Evolutionary conservation across 2,888 invertebrate genomes (phyloP).

Genomic region (Stomorhina lunata): DNA sequence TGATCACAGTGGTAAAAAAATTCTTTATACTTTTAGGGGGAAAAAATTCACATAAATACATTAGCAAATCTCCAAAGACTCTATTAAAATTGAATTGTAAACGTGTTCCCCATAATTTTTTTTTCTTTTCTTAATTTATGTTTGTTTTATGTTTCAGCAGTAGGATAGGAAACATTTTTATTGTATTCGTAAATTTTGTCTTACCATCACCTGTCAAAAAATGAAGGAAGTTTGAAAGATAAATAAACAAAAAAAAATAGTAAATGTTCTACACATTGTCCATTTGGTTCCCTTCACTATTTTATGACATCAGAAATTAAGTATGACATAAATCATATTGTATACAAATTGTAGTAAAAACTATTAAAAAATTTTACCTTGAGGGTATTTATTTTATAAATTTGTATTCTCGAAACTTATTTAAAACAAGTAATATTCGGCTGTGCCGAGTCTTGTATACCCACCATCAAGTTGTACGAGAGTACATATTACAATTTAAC

Average conservation of each 20-base stretch:
- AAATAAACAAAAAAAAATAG: neutral
- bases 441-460: no score
- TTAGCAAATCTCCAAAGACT: constrained; percentile 53
- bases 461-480: no score
- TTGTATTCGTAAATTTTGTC: neutral
- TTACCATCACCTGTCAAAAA: constrained; percentile 35
- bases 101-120: constrained; percentile 56
- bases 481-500: no score
- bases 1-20: neutral
- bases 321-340: neutral
- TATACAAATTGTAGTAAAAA: neutral
- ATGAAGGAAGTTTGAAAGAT: neutral
- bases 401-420: no score
- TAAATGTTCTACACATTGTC: neutral
- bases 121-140: no score
- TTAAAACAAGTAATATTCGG: no score
- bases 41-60: neutral
- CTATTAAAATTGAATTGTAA: constrained; percentile 53
- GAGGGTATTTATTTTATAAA: no score
- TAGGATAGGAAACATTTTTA: neutral
- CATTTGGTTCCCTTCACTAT: constrained; percentile 30
- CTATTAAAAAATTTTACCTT: neutral
- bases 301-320: neutral
- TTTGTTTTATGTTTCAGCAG: no score
- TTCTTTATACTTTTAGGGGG: neutral